Conservation (phyloP, 1,140 invertebrate genomes). For the Sycophaga agraensis region DNA sequence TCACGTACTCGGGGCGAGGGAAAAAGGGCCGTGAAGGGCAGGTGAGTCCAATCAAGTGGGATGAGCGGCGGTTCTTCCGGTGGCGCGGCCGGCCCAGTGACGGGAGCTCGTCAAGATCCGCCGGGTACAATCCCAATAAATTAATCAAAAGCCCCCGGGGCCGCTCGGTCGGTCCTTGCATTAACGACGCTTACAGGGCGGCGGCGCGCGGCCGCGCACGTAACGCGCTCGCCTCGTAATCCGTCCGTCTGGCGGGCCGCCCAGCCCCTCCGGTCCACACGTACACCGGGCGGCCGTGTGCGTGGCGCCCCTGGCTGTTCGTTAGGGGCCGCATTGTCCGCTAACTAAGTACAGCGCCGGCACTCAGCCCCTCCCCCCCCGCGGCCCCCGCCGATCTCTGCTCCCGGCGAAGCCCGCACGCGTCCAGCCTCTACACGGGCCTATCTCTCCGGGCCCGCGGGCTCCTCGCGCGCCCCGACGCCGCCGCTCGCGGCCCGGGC, state of each 20-base stretch:
- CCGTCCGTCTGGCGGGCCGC: conserved; percentile 43
- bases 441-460: neutral
- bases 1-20: too few relatives aligned
- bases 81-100: too few relatives aligned
- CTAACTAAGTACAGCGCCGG: conserved; percentile 55
- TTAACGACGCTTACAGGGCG: conserved; percentile 22
- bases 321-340: conserved; percentile 59
- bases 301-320: conserved; percentile 54
- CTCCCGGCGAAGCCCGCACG: neutral
- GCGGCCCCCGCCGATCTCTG: neutral
- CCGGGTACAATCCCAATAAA: conserved; percentile 22
- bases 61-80: too few relatives aligned
- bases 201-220: conserved; percentile 27
- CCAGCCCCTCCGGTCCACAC: too few relatives aligned
- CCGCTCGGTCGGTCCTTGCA: neutral
- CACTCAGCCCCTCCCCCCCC: conserved; percentile 18
- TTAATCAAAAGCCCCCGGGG: conserved; percentile 13
- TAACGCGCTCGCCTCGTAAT: conserved; percentile 53
- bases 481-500: too few relatives aligned
- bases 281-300: conserved; percentile 5
- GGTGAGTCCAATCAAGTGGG: neutral
- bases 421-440: neutral
- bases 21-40: too few relatives aligned
- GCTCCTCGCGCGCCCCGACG: neutral
- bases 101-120: too few relatives aligned